A percentile compares a stretch with the other conserved stretches of the same genome.
These are phyloP conservation scores for Trichoplusia ni DNA, from an alignment of 1,140 invertebrate species.

Conservation along the genomic window DNA sequence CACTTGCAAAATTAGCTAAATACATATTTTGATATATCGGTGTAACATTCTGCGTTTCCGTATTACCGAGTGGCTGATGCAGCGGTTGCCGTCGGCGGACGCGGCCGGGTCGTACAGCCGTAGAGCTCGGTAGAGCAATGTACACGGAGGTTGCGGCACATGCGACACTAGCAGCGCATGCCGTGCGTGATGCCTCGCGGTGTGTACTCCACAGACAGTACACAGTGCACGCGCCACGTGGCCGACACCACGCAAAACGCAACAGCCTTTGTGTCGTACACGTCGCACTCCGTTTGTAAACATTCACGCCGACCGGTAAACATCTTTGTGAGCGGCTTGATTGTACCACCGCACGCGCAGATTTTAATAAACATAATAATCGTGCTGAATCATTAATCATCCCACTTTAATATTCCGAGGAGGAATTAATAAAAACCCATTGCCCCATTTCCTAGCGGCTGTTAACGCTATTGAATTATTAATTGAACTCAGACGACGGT, in stretches of 20 bases:
- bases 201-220: slow-evolving; percentile 26
- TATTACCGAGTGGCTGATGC: too few relatives aligned
- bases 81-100: too few relatives aligned
- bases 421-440: slow-evolving; percentile 56
- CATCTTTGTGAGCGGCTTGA: slow-evolving; percentile 51
- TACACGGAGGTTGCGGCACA: too few relatives aligned
- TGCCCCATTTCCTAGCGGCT: slow-evolving; percentile 53
- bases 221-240: slow-evolving; percentile 41
- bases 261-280: slow-evolving; percentile 32
- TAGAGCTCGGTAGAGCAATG: too few relatives aligned
- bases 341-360: slow-evolving; percentile 40
- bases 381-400: slow-evolving; percentile 32
- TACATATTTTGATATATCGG: too few relatives aligned
- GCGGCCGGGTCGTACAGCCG: too few relatives aligned
- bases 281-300: slow-evolving; percentile 62
- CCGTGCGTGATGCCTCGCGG: not conserved
- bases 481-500: slow-evolving; percentile 52
- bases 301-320: slow-evolving; percentile 56
- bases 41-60: too few relatives aligned
- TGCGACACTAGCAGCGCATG: too few relatives aligned
- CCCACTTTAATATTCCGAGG: slow-evolving; percentile 38
- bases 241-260: not conserved
- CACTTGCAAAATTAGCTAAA: too few relatives aligned
- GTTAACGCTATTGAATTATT: slow-evolving; percentile 68
- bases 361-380: slow-evolving; percentile 42